These are phyloP conservation scores for Semnopithecus entellus DNA, from an alignment of 2,113 vertebrate genomes.

Conservation along the genomic window DNA sequence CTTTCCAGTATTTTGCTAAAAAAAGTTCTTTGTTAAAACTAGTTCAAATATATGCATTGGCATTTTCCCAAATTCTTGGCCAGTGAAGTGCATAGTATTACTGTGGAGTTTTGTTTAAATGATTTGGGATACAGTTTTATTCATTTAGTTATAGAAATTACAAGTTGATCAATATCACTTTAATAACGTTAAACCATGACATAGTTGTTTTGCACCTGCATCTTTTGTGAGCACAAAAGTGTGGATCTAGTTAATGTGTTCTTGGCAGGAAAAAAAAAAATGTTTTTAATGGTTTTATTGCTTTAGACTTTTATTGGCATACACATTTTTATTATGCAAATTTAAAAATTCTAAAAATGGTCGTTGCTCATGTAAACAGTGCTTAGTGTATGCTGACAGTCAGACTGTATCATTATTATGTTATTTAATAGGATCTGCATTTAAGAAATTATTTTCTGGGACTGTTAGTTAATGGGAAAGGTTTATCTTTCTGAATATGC, in stretches of 20 bases:
- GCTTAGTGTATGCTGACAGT: background rate
- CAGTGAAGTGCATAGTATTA: background rate
- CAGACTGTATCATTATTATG: background rate
- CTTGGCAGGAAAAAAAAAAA: constrained; percentile 1
- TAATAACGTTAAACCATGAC: background rate
- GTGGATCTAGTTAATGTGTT: constrained; percentile 32
- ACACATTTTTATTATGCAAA: constrained; percentile 36
- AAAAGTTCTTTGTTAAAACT: constrained; percentile 3
- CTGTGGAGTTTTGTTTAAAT: background rate
- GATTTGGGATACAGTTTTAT: background rate
- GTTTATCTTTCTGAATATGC: constrained; percentile 2
- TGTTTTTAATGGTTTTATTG: background rate
- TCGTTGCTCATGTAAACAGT: background rate
- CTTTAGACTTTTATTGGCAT: constrained; percentile 13
- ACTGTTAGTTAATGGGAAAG: background rate
- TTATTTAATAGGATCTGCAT: background rate
- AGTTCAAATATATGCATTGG: background rate
- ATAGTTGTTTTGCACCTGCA: constrained; percentile 13
- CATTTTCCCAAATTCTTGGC: background rate
- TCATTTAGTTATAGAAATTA: constrained; percentile 36
- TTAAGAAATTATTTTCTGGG: constrained; percentile 11
- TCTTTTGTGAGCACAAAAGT: constrained; percentile 3
- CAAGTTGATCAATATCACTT: constrained; percentile 5
- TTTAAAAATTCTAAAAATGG: constrained; percentile 1
- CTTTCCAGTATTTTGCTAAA: background rate